A percentile compares a stretch with the other conserved stretches of the same genome.
Evolutionary conservation across 2,113 vertebrate species (phyloP).

Genomic region (Erythrocercus mccallii): DNA sequence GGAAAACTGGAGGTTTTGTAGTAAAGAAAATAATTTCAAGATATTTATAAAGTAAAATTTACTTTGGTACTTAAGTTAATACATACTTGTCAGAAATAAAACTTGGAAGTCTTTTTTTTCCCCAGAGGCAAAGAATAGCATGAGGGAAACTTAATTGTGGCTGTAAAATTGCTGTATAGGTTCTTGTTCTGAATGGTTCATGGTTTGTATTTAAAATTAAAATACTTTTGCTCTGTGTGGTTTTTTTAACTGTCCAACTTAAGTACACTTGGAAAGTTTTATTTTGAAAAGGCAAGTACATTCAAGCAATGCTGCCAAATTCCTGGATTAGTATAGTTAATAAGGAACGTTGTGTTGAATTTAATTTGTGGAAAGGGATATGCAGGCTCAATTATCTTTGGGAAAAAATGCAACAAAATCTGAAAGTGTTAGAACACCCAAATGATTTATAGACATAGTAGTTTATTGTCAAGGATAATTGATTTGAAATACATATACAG

Average conservation of each 20-base stretch:
- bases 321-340: conserved; percentile 8
- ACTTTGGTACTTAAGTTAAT: neutral
- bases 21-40: neutral
- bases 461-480: neutral
- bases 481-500: neutral
- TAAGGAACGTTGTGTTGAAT: neutral
- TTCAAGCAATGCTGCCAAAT: neutral
- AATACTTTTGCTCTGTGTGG: neutral
- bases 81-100: neutral
- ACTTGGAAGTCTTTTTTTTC: neutral
- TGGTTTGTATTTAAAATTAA: neutral
- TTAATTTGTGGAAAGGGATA: neutral
- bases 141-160: neutral
- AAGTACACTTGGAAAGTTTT: neutral
- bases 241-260: neutral
- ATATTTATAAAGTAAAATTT: neutral
- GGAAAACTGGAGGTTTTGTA: neutral
- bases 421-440: neutral
- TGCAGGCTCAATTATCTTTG: neutral
- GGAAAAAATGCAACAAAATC: neutral
- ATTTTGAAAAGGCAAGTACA: neutral
- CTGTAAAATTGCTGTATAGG: neutral
- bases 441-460: neutral
- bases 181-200: neutral
- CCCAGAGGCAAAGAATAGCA: neutral